Conservation (phyloP, 2,888 invertebrate species). For the Hofmannophila pseudospretella region DNA sequence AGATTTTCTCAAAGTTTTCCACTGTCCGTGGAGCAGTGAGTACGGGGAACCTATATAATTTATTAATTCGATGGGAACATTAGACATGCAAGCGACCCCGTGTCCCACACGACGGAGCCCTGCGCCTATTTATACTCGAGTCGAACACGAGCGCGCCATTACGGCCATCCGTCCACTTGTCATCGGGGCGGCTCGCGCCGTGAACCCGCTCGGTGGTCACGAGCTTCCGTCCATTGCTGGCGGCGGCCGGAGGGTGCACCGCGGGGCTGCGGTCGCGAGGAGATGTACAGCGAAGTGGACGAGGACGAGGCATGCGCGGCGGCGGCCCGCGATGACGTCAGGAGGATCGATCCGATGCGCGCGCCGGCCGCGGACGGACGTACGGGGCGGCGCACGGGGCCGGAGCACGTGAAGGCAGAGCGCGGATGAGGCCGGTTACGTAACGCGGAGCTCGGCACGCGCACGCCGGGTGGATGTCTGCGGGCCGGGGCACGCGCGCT, state of each 20-base stretch:
- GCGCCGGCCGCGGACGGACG: slow-evolving; percentile 27
- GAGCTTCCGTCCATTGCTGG: neutral
- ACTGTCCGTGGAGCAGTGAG: too few species aligned
- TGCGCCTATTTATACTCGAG: slow-evolving; percentile 17
- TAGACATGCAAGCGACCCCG: too few species aligned
- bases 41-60: too few species aligned
- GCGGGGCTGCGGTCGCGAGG: slow-evolving; percentile 7
- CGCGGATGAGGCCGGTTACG: slow-evolving; percentile 35
- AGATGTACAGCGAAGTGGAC: slow-evolving; percentile 22
- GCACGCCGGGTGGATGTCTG: slow-evolving; percentile 40
- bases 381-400: slow-evolving; percentile 15
- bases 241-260: neutral
- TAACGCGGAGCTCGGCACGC: slow-evolving; percentile 53
- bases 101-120: too few species aligned
- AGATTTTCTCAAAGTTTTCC: too few species aligned
- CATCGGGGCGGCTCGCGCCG: slow-evolving; percentile 40
- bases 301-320: slow-evolving; percentile 32
- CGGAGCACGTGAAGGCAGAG: too few species aligned
- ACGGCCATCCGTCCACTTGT: slow-evolving; percentile 58
- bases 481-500: slow-evolving; percentile 70
- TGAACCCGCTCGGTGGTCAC: neutral
- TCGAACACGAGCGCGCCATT: slow-evolving; percentile 15
- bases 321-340: slow-evolving; percentile 54
- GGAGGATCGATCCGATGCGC: slow-evolving; percentile 49
- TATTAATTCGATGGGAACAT: too few species aligned